phyloP scores from a whole-genome alignment of 2,888 invertebrate genomes.

The Andricus curvator region DNA sequence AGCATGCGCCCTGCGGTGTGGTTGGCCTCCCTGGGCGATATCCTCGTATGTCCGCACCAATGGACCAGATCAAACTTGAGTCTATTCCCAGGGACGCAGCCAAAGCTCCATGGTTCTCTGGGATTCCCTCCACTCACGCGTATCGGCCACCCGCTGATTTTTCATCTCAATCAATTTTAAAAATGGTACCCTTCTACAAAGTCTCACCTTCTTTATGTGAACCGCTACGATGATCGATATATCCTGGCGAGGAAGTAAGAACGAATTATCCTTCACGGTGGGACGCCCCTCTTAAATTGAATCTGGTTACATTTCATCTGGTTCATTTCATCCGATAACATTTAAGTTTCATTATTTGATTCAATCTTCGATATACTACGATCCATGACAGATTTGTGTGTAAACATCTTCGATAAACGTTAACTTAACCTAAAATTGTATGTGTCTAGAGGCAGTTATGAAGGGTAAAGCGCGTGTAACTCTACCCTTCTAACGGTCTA shows the following conservation, averaged over 20 bases:
- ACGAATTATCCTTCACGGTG: background rate
- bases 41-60: slow-evolving; percentile 39
- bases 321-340: background rate
- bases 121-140: background rate
- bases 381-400: too few species aligned
- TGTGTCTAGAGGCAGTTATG: too few species aligned
- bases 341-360: too few species aligned
- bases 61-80: slow-evolving; percentile 28
- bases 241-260: background rate
- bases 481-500: too few species aligned
- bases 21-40: slow-evolving; percentile 64
- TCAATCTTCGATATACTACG: too few species aligned
- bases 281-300: background rate
- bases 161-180: slow-evolving; percentile 38
- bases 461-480: too few species aligned
- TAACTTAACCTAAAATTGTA: too few species aligned
- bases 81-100: slow-evolving; percentile 29
- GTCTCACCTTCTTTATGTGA: slow-evolving; percentile 26
- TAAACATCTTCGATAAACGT: too few species aligned
- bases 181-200: slow-evolving; percentile 14
- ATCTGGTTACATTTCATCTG: background rate
- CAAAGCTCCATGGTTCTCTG: background rate
- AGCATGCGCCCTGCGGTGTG: slow-evolving; percentile 73
- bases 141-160: slow-evolving; percentile 18
- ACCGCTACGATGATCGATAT: background rate